Conservation (phyloP, 2,113 vertebrate species). For the Cyprinus carpio region DNA sequence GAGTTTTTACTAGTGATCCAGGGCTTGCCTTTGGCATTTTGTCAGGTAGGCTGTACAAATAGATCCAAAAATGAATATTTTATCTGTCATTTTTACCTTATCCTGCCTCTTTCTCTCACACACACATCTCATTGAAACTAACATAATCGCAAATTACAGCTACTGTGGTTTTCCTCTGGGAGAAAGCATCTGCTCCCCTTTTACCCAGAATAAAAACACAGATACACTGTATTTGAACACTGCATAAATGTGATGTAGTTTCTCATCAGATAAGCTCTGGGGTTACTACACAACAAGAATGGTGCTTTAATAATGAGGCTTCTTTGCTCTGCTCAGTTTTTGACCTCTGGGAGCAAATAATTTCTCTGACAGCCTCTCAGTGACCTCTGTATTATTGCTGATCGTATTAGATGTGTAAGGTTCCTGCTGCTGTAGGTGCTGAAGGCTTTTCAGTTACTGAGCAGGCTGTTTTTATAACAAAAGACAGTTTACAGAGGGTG, state of each 20-base stretch:
- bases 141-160: constrained; percentile 12
- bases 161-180: constrained; percentile 26
- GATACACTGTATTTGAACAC: constrained; percentile 13
- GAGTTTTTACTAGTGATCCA: neutral
- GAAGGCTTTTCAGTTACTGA: neutral
- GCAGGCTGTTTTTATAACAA: neutral
- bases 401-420: constrained; percentile 20
- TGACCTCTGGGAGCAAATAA: neutral
- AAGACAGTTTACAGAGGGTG: neutral
- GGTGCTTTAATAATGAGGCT: constrained; percentile 1
- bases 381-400: constrained; percentile 35
- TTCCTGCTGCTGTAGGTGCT: constrained; percentile 20
- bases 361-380: neutral
- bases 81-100: neutral
- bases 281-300: neutral
- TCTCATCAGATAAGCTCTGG: neutral
- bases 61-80: neutral
- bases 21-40: neutral
- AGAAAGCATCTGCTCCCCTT: constrained; percentile 32
- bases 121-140: neutral
- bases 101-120: neutral
- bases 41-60: neutral
- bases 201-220: neutral
- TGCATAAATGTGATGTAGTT: constrained; percentile 7
- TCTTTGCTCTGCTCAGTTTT: neutral